These are phyloP conservation scores for Corvus hawaiiensis DNA, from an alignment of 2,113 vertebrate species.

Conservation along the genomic window DNA sequence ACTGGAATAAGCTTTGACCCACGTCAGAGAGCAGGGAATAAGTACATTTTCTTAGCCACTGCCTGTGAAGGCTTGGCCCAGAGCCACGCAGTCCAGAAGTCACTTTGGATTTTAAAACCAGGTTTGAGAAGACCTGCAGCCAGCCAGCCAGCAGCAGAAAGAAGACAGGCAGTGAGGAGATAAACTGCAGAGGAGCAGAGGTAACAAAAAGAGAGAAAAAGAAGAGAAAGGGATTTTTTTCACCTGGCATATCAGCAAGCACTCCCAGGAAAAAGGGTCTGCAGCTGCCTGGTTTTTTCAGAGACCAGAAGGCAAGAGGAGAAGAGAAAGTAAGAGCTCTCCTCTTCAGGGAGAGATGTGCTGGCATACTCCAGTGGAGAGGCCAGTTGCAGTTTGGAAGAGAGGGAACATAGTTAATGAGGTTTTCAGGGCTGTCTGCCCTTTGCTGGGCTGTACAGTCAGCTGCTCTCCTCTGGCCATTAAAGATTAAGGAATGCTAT, in stretches of 20 bases:
- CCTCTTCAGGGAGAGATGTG: neutral
- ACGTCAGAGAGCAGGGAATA: neutral
- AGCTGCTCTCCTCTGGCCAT: neutral
- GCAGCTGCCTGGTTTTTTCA: neutral
- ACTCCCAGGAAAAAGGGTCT: neutral
- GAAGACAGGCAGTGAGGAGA: neutral
- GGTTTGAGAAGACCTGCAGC: conserved; percentile 15
- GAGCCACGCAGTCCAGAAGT: neutral
- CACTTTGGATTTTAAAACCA: neutral
- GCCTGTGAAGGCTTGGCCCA: neutral
- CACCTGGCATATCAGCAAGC: neutral
- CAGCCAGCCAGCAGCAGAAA: neutral
- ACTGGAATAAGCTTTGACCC: neutral
- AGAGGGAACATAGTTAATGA: neutral
- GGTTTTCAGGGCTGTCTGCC: neutral
- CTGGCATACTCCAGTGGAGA: neutral
- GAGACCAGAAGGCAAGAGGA: neutral
- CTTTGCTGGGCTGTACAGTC: neutral
- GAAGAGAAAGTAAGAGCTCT: neutral
- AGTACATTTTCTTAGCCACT: neutral
- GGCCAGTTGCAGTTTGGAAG: neutral
- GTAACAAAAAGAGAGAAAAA: neutral
- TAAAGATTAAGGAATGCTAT: neutral
- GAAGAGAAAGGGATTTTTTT: neutral
- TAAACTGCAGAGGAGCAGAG: neutral